Base-by-base conservation (phyloP, 2,888 invertebrate species). In the Ariolimax columbianus region DNA sequence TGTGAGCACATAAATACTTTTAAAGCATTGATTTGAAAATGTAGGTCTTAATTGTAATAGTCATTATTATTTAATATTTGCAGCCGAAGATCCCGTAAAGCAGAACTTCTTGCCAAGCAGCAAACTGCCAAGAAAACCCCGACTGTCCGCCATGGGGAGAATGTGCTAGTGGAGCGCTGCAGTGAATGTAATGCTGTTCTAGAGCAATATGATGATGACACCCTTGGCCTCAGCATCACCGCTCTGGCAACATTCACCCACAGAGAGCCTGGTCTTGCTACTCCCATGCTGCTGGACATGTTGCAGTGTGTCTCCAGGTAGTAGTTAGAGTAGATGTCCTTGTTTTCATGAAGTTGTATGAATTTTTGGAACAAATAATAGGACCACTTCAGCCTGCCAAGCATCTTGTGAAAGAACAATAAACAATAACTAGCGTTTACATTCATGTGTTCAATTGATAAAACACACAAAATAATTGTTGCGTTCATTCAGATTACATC, bases 181-280 rank as follows among this genome's bases (percentile, higher is more conserved):
- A 96, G 97, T 0, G 98, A 98, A 93, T 99, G 99, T 94, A 98
- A 98, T 30, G 96, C 96, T 0, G 89, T 92, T 7, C 87, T 94
- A 80, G 94, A 94, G 87, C 91, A 97, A 93, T 99, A 98, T 94
- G 98, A 97, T 88, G 99, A 99, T 93, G 99, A 99, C 93, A 99
- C 99, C 93, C 95, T 99, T 86, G 98, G 98, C 0, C 95, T 99
- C 83, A 97, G 98, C 91, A 97, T 99, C 90, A 97, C 99, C 77
- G 97, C 97, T 88, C 95, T 99, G 88, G 97, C 98, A 47, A 99
- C 99, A 0, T 99, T 98, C 94, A 97, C 99, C 88, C 98, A 99
- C 93, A 95, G 99, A 38, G 99, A 99, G 94, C 98, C 99, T 0
- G 96, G 97, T 23, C 92, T 95, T 90, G 99, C 99, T n/a, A 99